Conservation (phyloP, 2,113 vertebrate genomes). For the Bombycilla garrulus region DNA sequence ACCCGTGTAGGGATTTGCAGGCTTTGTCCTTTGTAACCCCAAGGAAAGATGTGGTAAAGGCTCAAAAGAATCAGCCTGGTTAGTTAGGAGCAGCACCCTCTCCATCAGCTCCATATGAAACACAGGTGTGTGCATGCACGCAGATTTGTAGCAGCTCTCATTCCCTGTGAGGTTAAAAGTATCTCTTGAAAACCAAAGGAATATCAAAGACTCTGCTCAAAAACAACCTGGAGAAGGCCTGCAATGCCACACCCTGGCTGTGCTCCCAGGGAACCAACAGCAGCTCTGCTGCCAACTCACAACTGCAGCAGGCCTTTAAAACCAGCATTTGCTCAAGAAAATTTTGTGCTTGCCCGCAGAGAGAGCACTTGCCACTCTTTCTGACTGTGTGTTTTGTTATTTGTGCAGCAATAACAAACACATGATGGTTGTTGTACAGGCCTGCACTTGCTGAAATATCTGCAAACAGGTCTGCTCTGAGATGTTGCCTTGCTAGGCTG, state of each 20-base stretch:
- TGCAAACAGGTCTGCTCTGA: background rate
- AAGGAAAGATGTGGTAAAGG: background rate
- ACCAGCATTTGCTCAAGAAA: background rate
- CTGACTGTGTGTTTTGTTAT: background rate
- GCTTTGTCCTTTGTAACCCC: background rate
- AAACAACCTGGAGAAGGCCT: background rate
- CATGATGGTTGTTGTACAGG: rapidly evolving
- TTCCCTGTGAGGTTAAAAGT: background rate
- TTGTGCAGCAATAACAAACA: background rate
- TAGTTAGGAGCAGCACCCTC: background rate
- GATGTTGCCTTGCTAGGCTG: background rate
- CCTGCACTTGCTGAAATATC: background rate
- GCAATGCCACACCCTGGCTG: background rate
- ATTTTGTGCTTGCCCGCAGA: background rate
- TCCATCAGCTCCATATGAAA: background rate
- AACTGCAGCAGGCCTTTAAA: background rate
- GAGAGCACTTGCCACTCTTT: background rate
- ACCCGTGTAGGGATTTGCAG: background rate
- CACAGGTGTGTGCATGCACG: background rate
- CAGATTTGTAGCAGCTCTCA: background rate
- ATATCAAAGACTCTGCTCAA: background rate
- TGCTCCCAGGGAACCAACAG: background rate
- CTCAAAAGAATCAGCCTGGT: background rate
- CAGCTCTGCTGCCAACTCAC: background rate
- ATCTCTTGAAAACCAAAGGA: background rate